phyloP scores from a whole-genome alignment of 1,140 invertebrate genomes.

The Hormaphis cornu region DNA sequence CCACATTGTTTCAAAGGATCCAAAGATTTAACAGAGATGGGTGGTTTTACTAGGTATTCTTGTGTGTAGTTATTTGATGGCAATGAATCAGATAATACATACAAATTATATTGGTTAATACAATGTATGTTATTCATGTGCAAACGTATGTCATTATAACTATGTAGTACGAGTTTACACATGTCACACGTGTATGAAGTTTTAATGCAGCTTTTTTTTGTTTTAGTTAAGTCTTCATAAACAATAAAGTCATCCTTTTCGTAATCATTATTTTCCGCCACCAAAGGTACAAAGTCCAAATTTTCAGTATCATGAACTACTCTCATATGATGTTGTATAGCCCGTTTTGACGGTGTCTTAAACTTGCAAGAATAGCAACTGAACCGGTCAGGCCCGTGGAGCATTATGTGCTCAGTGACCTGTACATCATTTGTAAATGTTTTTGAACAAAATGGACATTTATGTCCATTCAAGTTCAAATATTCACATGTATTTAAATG shows the following conservation, averaged over 20 bases:
- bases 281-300: neutral
- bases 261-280: neutral
- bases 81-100: neutral
- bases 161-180: neutral
- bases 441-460: neutral
- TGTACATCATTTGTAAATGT: neutral
- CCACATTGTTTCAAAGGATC: neutral
- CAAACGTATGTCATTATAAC: too few species aligned
- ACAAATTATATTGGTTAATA: neutral
- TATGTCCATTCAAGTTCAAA: neutral
- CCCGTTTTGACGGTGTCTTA: neutral
- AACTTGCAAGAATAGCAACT: neutral
- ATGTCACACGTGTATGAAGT: neutral
- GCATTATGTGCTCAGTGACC: neutral
- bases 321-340: conserved; percentile 1
- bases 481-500: neutral
- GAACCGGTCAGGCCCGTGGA: conserved; percentile 16
- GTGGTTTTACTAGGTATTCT: neutral
- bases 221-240: neutral
- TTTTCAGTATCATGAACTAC: neutral
- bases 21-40: neutral
- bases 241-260: neutral
- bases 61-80: neutral
- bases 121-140: conserved; percentile 4
- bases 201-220: too few species aligned